These are phyloP conservation scores for Colius striatus DNA, from an alignment of 2,113 vertebrate species.

Conservation along the genomic window DNA sequence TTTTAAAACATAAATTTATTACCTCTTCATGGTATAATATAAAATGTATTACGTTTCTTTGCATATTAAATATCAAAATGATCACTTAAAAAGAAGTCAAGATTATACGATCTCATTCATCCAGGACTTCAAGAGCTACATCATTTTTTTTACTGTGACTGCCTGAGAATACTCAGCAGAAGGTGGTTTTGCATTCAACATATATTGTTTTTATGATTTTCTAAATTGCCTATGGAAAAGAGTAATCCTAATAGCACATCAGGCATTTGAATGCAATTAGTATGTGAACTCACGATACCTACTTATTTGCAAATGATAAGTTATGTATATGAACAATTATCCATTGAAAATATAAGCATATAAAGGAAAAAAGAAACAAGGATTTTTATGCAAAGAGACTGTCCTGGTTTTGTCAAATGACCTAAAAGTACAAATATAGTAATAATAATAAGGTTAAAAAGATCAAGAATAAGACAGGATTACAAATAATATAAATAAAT, in stretches of 20 bases:
- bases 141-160: background rate
- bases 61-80: background rate
- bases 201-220: background rate
- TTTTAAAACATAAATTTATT: background rate
- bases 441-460: background rate
- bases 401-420: background rate
- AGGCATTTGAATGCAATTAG: background rate
- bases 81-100: background rate
- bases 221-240: background rate
- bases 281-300: background rate
- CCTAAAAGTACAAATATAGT: background rate
- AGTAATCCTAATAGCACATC: background rate
- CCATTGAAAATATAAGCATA: background rate
- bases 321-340: background rate
- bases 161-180: background rate
- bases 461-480: background rate
- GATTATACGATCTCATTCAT: background rate
- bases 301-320: background rate
- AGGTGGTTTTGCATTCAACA: background rate
- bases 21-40: background rate
- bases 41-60: background rate
- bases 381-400: background rate
- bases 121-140: background rate
- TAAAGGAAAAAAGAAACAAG: background rate
- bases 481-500: background rate